Percentiles rank a stretch among this genome's conserved stretches.
These are phyloP conservation scores for Drosophila tripunctata DNA, from an alignment of 2,888 invertebrate species.

Conservation along the genomic window DNA sequence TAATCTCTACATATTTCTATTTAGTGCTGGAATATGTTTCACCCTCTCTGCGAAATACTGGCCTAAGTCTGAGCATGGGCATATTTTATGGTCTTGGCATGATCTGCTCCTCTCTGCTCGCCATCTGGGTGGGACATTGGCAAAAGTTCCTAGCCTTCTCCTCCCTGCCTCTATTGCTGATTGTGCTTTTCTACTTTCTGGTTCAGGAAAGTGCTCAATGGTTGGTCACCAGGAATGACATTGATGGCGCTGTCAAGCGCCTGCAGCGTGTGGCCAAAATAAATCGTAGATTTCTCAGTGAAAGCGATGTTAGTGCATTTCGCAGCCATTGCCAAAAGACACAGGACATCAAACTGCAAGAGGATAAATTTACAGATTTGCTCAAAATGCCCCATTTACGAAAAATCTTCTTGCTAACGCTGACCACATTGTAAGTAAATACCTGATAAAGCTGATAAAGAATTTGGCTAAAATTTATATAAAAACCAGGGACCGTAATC, in stretches of 20 bases:
- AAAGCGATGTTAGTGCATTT: conserved; percentile 73
- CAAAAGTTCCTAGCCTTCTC: conserved; percentile 84
- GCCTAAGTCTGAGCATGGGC: conserved; percentile 85
- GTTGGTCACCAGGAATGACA: conserved; percentile 85
- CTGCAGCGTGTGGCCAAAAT: conserved; percentile 85
- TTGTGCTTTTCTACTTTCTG: conserved; percentile 84
- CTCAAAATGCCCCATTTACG: conserved; percentile 85
- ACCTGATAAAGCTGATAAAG: background rate
- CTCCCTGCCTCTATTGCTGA: conserved; percentile 84
- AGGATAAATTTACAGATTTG: conserved; percentile 81
- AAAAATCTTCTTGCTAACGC: conserved; percentile 84
- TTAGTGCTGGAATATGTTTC: conserved; percentile 86
- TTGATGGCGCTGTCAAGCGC: conserved; percentile 85
- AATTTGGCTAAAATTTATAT: no score
- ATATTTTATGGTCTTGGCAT: conserved; percentile 86
- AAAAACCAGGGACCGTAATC: no score
- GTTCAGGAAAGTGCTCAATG: conserved; percentile 87
- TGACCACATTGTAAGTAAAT: conserved; percentile 86
- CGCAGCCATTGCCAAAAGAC: conserved; percentile 67
- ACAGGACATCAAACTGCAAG: conserved; percentile 9
- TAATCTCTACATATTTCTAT: background rate
- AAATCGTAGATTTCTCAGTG: conserved; percentile 84
- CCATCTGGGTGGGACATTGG: conserved; percentile 84
- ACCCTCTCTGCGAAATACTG: conserved; percentile 85
- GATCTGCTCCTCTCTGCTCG: conserved; percentile 85